These are phyloP conservation scores for Kryptopterus vitreolus DNA, from an alignment of 2,797 vertebrate genomes.

Conservation along the genomic window DNA sequence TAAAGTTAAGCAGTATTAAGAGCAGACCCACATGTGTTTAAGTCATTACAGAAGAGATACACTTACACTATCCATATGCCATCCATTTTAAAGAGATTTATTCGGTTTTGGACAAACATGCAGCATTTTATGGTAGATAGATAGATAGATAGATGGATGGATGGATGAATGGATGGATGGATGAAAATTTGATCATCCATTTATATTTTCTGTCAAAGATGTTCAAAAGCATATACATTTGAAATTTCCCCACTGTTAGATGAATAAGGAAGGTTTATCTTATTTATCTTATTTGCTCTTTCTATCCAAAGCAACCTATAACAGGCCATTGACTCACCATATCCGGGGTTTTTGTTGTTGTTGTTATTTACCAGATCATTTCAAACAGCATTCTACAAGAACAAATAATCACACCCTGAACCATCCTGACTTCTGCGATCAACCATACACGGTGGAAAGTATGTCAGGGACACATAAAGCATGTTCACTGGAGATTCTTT, in stretches of 20 bases:
- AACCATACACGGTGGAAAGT: constrained; percentile 60
- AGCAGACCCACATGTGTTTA: no score
- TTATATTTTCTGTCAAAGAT: not conserved
- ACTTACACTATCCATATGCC: no score
- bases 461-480: constrained; percentile 62
- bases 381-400: constrained; percentile 1
- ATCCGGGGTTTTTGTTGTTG: no score
- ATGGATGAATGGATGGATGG: no score
- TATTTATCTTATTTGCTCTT: no score
- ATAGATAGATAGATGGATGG: no score
- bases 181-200: not conserved
- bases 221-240: not conserved
- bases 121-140: no score
- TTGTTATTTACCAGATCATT: not conserved
- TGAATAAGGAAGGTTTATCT: no score
- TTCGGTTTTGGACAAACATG: not conserved
- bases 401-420: constrained; percentile 20
- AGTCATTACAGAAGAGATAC: no score
- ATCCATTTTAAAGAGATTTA: not conserved
- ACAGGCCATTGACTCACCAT: not conserved
- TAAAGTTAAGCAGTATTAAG: no score
- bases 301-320: no score
- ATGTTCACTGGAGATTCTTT: constrained; percentile 21
- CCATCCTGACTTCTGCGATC: constrained; percentile 31
- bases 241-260: no score